Evolutionary conservation across 2,888 invertebrate species (phyloP).

Genomic region (Isoperla grammatica): DNA sequence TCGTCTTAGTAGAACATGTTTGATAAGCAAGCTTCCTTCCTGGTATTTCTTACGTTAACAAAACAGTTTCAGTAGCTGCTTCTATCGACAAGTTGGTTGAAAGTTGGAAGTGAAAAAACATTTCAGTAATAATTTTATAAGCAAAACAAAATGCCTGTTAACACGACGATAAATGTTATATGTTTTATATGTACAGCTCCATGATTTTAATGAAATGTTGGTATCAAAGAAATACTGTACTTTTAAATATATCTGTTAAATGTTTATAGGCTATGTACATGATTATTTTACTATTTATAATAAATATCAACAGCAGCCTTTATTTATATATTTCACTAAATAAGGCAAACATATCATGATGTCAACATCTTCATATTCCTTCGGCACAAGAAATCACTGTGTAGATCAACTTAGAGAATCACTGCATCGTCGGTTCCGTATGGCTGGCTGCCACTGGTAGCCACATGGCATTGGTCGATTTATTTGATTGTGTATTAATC

Average conservation of each 20-base stretch:
- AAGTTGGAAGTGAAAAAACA: constrained; percentile 6
- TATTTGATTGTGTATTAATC: constrained; percentile 8
- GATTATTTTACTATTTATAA: constrained; percentile 22
- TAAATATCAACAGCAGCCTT: constrained; percentile 28
- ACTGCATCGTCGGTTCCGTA: background rate
- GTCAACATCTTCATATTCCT: constrained; percentile 22
- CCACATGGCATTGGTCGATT: background rate
- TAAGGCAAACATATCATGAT: constrained; percentile 28
- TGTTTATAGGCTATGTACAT: constrained; percentile 24
- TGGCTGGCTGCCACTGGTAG: no score
- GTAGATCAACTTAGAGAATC: background rate
- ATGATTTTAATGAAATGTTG: constrained; percentile 9
- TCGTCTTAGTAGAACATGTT: constrained; percentile 4
- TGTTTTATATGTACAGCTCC: constrained; percentile 21
- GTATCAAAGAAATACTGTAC: constrained; percentile 27
- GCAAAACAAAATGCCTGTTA: background rate
- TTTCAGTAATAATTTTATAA: background rate
- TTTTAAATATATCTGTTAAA: constrained; percentile 17
- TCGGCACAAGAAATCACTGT: constrained; percentile 18
- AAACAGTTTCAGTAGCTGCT: constrained; percentile 1
- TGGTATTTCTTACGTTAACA: background rate
- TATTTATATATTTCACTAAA: constrained; percentile 26
- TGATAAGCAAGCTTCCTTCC: background rate
- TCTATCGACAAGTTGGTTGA: constrained; percentile 3
- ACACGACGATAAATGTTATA: constrained; percentile 13